Evolutionary conservation across 2,888 invertebrate species (phyloP), one percentile per base, ranked within the genome.

Genomic region (Arge pagana): DNA sequence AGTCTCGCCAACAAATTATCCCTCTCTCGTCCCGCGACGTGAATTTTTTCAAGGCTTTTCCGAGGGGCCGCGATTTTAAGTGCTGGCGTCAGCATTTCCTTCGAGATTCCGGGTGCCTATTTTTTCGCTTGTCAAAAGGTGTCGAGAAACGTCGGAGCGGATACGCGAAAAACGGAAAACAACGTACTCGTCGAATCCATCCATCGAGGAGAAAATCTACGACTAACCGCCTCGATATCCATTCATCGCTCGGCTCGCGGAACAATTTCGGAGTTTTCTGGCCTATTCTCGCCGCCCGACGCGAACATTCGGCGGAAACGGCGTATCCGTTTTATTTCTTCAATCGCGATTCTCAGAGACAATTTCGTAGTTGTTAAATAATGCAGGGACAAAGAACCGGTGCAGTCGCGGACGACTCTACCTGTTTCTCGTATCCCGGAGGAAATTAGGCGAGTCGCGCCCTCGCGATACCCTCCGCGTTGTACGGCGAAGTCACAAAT

Each of bases 381-480:
- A 70, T 68, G 60, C 57, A 64, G 30, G n/a, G 49, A 35, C 50
- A 31, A 33, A 42, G 50, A 61, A 52, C 52, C 56, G 63, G 52
- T 68, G 70, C 67, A 70, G 61, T 65, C 58, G 57, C 64, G 62
- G 65, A 65, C 67, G 63, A 69, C 70, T 70, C 68, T 68, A 67
- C 64, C 65, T 63, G 63, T 56, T 56, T 54, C n/a, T n/a, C 65
- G 73, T 75, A 70, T 76, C 76, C 76, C 76, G 76, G 71, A 76
- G 76, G 76, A 76, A 76, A 76, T 76, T 76, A 76, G 72, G 70
- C 57, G 53, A 56, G 52, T 49, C 56, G 53, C 54, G 18, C 37
- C 35, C 10, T 53, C 51, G 39, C 57, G 59, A 57, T 57, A 60
- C 57, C 56, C 50, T 53, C 59, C 52, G 51, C 51, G 53, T 48